phyloP scores from a whole-genome alignment of 1,140 invertebrate genomes.

The Melanaphis sacchari region DNA sequence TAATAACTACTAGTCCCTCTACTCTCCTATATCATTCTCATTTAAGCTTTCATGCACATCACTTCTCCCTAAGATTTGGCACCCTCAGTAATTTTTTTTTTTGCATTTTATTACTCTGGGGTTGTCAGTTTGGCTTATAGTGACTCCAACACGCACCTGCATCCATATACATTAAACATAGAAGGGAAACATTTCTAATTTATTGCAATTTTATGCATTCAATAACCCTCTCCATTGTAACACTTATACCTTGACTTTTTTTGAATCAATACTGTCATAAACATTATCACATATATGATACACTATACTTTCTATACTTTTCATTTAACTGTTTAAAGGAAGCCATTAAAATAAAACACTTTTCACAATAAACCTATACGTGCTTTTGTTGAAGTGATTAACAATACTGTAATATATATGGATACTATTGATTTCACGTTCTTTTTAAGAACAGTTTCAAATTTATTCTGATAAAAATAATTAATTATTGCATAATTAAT shows the following conservation, averaged over 20 bases:
- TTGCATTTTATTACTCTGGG: conserved; percentile 45
- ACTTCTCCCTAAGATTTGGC: conserved; percentile 47
- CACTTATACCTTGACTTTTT: not conserved
- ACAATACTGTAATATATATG: not conserved
- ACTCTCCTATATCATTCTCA: conserved; percentile 68
- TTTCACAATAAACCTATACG: not conserved
- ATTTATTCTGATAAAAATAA: not conserved
- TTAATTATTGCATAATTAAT: not conserved
- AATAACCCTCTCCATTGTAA: conserved; percentile 26
- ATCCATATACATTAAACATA: conserved; percentile 1
- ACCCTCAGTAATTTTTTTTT: conserved; percentile 47
- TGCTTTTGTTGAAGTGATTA: not conserved
- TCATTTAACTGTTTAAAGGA: not conserved
- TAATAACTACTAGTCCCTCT: conserved; percentile 71
- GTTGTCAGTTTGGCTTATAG: not conserved
- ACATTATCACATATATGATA: conserved; percentile 20
- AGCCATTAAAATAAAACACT: conserved; percentile 15
- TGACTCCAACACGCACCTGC: conserved; percentile 35
- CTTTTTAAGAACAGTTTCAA: not conserved
- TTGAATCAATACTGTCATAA: conserved; percentile 46
- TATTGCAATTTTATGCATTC: conserved; percentile 30
- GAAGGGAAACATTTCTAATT: not conserved
- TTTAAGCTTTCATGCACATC: conserved; percentile 42
- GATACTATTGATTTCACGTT: not conserved
- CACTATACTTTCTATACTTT: not conserved